Conservation (phyloP, 2,888 invertebrate species). For the Mythimna lalbum region DNA sequence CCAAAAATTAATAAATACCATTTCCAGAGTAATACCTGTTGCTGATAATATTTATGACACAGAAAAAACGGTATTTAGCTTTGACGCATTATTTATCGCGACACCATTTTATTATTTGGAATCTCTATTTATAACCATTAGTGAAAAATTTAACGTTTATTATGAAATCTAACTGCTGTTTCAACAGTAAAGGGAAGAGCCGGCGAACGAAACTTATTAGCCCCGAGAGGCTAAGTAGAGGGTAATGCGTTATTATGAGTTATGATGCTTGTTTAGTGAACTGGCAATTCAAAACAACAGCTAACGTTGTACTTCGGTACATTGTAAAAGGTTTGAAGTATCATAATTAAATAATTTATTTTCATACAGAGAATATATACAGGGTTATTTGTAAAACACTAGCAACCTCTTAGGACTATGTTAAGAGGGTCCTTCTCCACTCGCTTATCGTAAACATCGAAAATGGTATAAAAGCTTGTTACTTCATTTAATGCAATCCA, state of each 20-base stretch:
- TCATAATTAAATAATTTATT: too few species aligned
- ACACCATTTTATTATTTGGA: conserved; percentile 1
- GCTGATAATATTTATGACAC: conserved; percentile 17
- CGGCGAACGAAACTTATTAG: conserved; percentile 40
- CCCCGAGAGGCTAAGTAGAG: conserved; percentile 46
- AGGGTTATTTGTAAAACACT: too few species aligned
- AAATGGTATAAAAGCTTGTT: too few species aligned
- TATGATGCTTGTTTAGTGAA: conserved; percentile 55
- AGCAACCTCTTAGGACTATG: too few species aligned
- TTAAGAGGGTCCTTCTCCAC: too few species aligned
- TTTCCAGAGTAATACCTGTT: conserved; percentile 16
- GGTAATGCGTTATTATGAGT: conserved; percentile 57
- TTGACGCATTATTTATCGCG: conserved; percentile 5
- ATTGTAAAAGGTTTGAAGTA: background rate
- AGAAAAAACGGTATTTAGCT: background rate
- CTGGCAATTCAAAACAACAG: conserved; percentile 38
- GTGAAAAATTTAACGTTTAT: conserved; percentile 9
- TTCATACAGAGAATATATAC: too few species aligned
- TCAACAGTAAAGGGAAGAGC: conserved; percentile 44
- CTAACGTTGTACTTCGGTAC: conserved; percentile 11
- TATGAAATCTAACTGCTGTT: conserved; percentile 28
- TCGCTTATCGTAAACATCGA: too few species aligned
- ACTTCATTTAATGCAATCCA: too few species aligned
- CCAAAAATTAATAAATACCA: background rate
- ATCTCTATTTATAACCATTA: background rate